Evolutionary conservation across 2,888 invertebrate genomes (phyloP).

Genomic region (Sinotaia quadrata): DNA sequence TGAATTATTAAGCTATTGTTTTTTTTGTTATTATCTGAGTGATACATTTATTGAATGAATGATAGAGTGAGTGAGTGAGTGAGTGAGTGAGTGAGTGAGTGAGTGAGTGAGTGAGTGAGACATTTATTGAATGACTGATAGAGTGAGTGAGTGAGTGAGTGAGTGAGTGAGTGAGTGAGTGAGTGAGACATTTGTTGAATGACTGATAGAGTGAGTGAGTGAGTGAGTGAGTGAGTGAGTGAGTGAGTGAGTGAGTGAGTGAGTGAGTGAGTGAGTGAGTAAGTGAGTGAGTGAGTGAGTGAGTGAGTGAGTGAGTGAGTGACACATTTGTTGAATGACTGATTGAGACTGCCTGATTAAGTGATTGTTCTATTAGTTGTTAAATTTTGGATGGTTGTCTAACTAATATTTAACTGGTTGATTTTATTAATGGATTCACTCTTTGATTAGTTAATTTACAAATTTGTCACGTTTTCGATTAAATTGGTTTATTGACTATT

Average conservation of each 20-base stretch:
- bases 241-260: constrained; percentile 11
- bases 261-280: neutral
- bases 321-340: no score
- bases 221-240: neutral
- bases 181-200: neutral
- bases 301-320: neutral
- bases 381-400: no score
- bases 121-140: neutral
- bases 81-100: neutral
- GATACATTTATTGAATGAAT: no score
- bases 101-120: constrained; percentile 2
- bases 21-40: no score
- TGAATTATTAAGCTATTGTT: no score
- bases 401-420: no score
- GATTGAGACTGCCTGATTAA: no score
- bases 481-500: no score
- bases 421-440: no score
- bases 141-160: neutral
- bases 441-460: no score
- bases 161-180: neutral
- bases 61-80: neutral
- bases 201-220: constrained; percentile 20
- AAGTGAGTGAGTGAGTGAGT: neutral
- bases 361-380: no score
- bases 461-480: no score